phyloP scores from a whole-genome alignment of 2,797 vertebrate species.

The Spea hammondii region DNA sequence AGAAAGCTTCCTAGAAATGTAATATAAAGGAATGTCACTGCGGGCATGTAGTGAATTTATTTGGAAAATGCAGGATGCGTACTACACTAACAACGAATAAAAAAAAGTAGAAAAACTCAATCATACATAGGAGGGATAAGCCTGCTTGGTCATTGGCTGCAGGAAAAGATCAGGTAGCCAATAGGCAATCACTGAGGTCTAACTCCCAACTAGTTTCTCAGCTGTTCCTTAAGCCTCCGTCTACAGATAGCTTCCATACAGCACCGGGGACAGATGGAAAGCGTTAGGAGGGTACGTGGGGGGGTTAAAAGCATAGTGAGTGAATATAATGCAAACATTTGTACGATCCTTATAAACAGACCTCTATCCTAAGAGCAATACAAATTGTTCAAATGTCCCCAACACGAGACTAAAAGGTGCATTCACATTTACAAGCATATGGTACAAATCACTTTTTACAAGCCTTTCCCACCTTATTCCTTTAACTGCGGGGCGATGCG shows the following conservation, averaged over 20 bases:
- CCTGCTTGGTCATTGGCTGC: background rate
- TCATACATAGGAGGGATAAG: background rate
- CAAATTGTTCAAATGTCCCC: constrained; percentile 45
- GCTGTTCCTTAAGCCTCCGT: constrained; percentile 1
- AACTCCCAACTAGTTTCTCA: constrained; percentile 7
- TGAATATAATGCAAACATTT: constrained; percentile 52
- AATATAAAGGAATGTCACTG: constrained; percentile 13
- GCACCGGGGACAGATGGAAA: constrained; percentile 40
- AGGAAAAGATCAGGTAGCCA: background rate
- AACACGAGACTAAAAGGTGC: constrained; percentile 45
- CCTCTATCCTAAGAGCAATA: constrained; percentile 39
- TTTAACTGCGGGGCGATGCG: background rate
- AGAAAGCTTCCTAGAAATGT: background rate
- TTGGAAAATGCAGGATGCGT: background rate
- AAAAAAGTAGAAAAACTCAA: no score
- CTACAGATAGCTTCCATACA: constrained; percentile 14
- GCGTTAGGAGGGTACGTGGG: constrained; percentile 20
- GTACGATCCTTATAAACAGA: constrained; percentile 47
- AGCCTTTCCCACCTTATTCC: constrained; percentile 32
- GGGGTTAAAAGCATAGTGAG: constrained; percentile 41
- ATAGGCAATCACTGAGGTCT: background rate
- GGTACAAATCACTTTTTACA: constrained; percentile 47
- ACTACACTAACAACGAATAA: background rate
- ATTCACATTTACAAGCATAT: constrained; percentile 44
- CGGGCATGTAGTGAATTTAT: background rate